Base-by-base conservation (phyloP, 2,888 invertebrate species). In the Pseudococcus viburni region DNA sequence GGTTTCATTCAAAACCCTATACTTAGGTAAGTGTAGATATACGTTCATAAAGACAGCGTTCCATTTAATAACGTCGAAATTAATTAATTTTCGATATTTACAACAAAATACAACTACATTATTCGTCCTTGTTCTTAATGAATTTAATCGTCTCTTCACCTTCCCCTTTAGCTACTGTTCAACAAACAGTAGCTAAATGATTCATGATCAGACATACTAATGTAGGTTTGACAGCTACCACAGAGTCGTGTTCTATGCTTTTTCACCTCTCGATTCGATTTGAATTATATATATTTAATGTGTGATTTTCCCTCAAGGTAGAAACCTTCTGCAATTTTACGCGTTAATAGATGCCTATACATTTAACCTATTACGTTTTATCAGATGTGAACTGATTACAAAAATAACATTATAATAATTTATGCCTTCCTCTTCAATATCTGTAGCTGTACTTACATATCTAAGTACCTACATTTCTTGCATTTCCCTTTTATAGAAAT, bases 11-110 rank as follows among this genome's bases (percentile, higher is more conserved):
- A 17, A 33, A 17, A 6, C 2, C 26, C 73, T 7, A 26, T 4
- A 11, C 8, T 9, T 73, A 33, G 33, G 42, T 42, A 42, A 17
- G 33, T 6, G 0, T 39, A 33, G 17, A 8, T 68, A 1, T 64
- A 19, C 19, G 73, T 17, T 73, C 33, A 11, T 33, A 64, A 64
- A 9, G 22, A 64, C 9, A 64, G 9, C 17, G 33, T 73, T 33
- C 15, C 33, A 68, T 26, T 68, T 26, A 68, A 68, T 15, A 68
- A 68, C 8, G 73, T 33, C 15, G 33, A 73, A 12, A 73, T 33
- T 73, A 73, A 73, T 73, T 73, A 73, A 73, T 33, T 73, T 73
- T 33, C 11, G 39, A 73, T 73, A 73, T 39, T 73, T 73, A 33
- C 26, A 73, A 33, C 17, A 33, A 73, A 73, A 73, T 73, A 73